A percentile compares a stretch with the other conserved stretches of the same genome.
phyloP scores from a whole-genome alignment of 2,888 invertebrate species.

The Drosophila rubida region DNA sequence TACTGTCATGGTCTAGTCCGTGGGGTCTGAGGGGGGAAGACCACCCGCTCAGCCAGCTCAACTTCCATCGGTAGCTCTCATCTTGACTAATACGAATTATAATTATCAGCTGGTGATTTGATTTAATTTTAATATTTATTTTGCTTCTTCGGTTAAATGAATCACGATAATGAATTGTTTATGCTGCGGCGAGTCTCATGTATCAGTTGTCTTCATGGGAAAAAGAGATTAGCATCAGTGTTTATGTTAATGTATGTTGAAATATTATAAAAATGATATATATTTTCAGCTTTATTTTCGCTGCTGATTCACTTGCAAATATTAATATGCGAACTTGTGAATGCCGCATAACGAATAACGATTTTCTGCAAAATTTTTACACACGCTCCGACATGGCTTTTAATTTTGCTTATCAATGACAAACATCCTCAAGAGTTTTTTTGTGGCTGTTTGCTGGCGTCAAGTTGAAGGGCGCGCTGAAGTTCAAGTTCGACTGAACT shows the following conservation, averaged over 20 bases:
- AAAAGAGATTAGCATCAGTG: conserved; percentile 79
- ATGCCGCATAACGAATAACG: conserved; percentile 7
- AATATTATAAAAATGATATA: conserved; percentile 63
- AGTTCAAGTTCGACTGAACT: conserved; percentile 68
- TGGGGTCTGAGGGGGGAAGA: conserved; percentile 21
- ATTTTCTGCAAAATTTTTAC: conserved; percentile 26
- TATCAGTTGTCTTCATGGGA: conserved; percentile 70
- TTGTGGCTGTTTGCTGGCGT: conserved; percentile 18
- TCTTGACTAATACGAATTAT: conserved; percentile 68
- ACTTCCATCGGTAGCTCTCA: conserved; percentile 72
- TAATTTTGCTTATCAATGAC: conserved; percentile 58
- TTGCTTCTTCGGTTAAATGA: conserved; percentile 63
- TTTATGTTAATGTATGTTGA: conserved; percentile 79
- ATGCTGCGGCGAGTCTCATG: conserved; percentile 48
- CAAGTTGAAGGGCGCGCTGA: conserved; percentile 76
- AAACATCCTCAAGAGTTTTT: conserved; percentile 73
- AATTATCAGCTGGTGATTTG: conserved; percentile 71
- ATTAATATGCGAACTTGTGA: conserved; percentile 39
- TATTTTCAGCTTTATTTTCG: conserved; percentile 42
- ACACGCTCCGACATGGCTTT: conserved; percentile 40
- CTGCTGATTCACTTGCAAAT: conserved; percentile 74
- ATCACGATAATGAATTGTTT: conserved; percentile 81
- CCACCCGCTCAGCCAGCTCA: conserved; percentile 63
- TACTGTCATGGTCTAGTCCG: conserved; percentile 50
- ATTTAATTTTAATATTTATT: conserved; percentile 58